Conservation (phyloP, 2,888 invertebrate species). For the Hydroisotoma schaefferi region DNA sequence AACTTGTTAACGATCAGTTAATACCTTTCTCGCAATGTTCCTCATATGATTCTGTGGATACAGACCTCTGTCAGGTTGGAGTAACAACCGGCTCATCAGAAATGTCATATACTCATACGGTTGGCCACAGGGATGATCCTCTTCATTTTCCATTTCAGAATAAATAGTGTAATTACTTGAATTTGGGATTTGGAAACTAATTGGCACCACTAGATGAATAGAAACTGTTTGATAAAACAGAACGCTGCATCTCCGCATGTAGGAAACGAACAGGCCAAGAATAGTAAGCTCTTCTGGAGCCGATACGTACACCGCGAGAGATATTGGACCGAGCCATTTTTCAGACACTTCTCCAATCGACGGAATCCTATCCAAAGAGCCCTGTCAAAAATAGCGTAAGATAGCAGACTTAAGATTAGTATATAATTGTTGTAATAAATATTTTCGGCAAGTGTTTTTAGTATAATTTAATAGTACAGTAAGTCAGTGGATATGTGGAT, state of each 20-base stretch:
- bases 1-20: not conserved
- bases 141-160: constrained; percentile 24
- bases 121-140: constrained; percentile 62
- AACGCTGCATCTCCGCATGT: constrained; percentile 70
- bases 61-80: constrained; percentile 53
- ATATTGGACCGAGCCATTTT: constrained; percentile 82
- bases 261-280: constrained; percentile 69
- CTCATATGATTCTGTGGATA: constrained; percentile 88
- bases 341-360: constrained; percentile 73
- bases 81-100: constrained; percentile 61
- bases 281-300: constrained; percentile 64
- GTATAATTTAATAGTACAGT: not conserved
- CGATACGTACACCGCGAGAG: constrained; percentile 70
- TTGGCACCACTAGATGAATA: constrained; percentile 61
- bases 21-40: constrained; percentile 72
- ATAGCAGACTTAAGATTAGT: no score
- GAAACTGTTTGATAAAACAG: constrained; percentile 69
- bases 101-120: constrained; percentile 63
- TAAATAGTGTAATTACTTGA: not conserved
- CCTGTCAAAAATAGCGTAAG: constrained; percentile 59
- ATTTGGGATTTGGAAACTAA: constrained; percentile 12
- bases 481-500: no score
- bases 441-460: no score
- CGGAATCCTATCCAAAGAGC: constrained; percentile 75
- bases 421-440: no score